Evolutionary conservation across 2,113 vertebrate genomes (phyloP), one percentile per base, ranked within the genome.

Genomic region (Gadus chalcogrammus): DNA sequence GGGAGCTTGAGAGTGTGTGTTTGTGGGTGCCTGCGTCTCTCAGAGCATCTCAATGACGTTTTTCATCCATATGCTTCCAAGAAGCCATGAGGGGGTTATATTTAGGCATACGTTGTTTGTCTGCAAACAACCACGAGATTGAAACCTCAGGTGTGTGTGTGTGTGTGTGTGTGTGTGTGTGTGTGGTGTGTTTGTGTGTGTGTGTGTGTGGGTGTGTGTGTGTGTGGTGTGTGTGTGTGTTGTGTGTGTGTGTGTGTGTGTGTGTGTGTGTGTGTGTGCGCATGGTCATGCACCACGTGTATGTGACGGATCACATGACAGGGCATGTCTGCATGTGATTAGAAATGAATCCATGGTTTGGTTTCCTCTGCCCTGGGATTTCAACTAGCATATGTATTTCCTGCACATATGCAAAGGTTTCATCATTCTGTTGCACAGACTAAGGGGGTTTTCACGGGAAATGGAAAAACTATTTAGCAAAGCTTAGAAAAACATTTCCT

Each of bases 41-140:
- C 38, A 0, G 6, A 70, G 79, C 11, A 64, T 77, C 63, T 78
- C 71, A 84, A 82, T 80, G 82, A 85, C 74, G 66, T 80, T 71
- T 63, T 64, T 58, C 15, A 3, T 79, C 42, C 42, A 48, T 9
- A 9, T 58, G 55, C 74, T 69, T 55, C 63, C 65, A 8, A 8
- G 71, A 11, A 74, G 55, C 67, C 65, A 35, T 65, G 20, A 65
- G 60, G 60, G 61, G 16, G 59, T 66, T 81, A 68, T 79, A 77
- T 83, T 82, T 76, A 70, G 70, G 76, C 64, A 48, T 48, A 13
- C 42, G 42, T 72, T 83, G 59, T 78, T 72, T 82, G 78, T 82
- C 76, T 83, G 74, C 72, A 73, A 31, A 58, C 15, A 55, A 58
- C 83, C 80, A 72, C 83, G 82, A 79, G 79, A 82, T 59, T 85